phyloP scores from a whole-genome alignment of 2,797 vertebrate genomes.

The Halcyon badia region DNA sequence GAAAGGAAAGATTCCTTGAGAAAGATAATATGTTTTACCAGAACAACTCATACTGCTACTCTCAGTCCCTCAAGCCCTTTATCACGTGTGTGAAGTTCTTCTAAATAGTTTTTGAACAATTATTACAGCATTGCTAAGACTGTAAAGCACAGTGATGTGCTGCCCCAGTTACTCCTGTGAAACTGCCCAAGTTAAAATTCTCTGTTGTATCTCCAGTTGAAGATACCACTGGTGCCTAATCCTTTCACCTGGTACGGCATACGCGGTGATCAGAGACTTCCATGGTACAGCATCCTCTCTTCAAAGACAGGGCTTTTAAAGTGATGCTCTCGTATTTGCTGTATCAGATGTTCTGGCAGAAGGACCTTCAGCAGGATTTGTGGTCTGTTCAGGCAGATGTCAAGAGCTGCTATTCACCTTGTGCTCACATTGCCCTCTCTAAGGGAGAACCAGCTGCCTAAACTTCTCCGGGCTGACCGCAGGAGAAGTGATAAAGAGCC shows the following conservation, averaged over 20 bases:
- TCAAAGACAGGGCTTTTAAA: constrained; percentile 37
- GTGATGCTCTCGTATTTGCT: background rate
- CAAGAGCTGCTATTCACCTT: background rate
- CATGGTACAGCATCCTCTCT: background rate
- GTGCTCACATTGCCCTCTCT: background rate
- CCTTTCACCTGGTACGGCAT: background rate
- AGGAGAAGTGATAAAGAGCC: background rate
- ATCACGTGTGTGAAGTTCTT: background rate
- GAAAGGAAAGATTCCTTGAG: background rate
- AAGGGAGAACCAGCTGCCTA: background rate
- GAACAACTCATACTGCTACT: background rate
- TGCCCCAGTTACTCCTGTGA: background rate
- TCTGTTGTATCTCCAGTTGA: background rate
- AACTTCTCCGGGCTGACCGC: background rate
- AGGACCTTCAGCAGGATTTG: background rate
- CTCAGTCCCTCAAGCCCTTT: background rate
- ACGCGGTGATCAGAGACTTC: background rate
- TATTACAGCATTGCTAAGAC: background rate
- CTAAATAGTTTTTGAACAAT: background rate
- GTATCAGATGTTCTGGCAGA: background rate
- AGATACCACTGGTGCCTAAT: constrained; percentile 5
- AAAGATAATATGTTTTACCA: background rate
- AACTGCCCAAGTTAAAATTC: background rate
- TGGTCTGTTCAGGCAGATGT: background rate
- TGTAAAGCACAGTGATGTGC: background rate